Percentiles rank a stretch among this genome's conserved stretches.
These are phyloP conservation scores for Cryptotis parvus DNA, from an alignment of 2,113 vertebrate species.

Conservation along the genomic window DNA sequence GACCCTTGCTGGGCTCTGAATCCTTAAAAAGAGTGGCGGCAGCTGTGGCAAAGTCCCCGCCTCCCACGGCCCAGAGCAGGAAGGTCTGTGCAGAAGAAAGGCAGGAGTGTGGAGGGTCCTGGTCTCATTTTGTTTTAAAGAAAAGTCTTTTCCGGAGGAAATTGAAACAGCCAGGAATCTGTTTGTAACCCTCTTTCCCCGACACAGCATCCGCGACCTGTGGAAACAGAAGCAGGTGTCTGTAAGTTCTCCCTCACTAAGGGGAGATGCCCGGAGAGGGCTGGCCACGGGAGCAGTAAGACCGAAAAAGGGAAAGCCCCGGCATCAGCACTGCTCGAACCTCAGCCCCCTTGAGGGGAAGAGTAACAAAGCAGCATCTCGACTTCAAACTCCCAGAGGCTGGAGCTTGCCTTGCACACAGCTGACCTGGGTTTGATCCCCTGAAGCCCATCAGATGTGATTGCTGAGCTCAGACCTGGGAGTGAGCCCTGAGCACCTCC, in stretches of 20 bases:
- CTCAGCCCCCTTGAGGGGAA: neutral
- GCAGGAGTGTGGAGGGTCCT: neutral
- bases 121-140: conserved; percentile 83
- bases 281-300: neutral
- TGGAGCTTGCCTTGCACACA: no score
- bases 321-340: neutral
- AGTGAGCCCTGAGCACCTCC: neutral
- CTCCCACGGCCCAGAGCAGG: neutral
- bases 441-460: no score
- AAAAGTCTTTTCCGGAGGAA: conserved; percentile 95
- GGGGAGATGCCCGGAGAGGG: neutral
- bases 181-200: conserved; percentile 93
- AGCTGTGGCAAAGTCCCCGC: neutral
- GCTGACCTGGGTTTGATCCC: no score
- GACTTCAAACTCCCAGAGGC: neutral
- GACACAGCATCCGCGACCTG: conserved; percentile 94
- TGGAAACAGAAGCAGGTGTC: neutral
- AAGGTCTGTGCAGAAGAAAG: neutral
- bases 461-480: no score
- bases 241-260: neutral
- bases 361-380: neutral
- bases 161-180: conserved; percentile 96
- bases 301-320: neutral
- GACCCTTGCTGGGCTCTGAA: neutral
- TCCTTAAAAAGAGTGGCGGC: rapidly evolving